Evolutionary conservation across 2,888 invertebrate genomes (phyloP), one percentile per base, ranked within the genome.

Genomic region (Cabera pusaria): DNA sequence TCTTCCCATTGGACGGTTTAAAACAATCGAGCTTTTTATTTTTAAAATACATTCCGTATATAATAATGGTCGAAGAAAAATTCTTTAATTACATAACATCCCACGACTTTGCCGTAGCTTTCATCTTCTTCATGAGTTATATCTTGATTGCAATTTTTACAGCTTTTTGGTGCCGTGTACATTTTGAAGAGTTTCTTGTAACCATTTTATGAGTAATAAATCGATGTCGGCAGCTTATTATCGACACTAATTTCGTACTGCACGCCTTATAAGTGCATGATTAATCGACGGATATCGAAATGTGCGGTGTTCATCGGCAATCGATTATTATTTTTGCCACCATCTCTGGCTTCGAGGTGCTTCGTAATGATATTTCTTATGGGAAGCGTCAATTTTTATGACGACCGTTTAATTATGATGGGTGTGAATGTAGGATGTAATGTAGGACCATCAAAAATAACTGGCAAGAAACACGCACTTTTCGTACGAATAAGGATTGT

Each of bases 201-300:
- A 52, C 48, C 48, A 52, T 56, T 57, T 56, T 59, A 57, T 53
- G 49, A 36, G 59, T 57, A 55, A 71, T 74, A 71, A 71, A 73
- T 72, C 59, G 64, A 46, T 62, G 67, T 65, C 64, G 44, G 48
- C 66, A 58, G 52, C 66, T 72, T 70, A 76, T 76, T 76, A 73
- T 53, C 49, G 63, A 60, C 60, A 58, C 61, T 64, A 64, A 72
- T 73, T 72, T 67, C 59, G 61, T 62, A 61, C 53, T 49, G 59
- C 58, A 44, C 34, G 20, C 78, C 78, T 55, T 81, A 73, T 67
- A 79, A 53, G 78, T 61, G 28, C 42, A 55, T 71, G 78, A 80
- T 80, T 80, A 82, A 83, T 82, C 68, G 69, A 62, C 44, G 41
- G 72, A 78, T 78, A 74, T 68, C 56, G 61, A 52, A 56, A 55